Conservation (phyloP, 2,888 invertebrate genomes). For the Heliothis peltigera region DNA sequence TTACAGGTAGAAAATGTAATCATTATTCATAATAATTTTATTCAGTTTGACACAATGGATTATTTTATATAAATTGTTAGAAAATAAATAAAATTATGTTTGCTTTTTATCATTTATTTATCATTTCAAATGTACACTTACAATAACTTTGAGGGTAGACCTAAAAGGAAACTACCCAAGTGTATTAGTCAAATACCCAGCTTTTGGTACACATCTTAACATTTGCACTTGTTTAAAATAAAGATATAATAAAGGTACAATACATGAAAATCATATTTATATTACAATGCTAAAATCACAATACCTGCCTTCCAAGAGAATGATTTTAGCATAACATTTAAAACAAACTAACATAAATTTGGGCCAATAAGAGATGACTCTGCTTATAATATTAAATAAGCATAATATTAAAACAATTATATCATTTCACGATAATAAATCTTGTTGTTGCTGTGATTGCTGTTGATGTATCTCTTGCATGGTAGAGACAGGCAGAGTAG, state of each 20-base stretch:
- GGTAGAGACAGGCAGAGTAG: slow-evolving; percentile 91
- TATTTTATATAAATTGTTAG: slow-evolving; percentile 8
- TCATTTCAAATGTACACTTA: slow-evolving; percentile 75
- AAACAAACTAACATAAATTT: slow-evolving; percentile 70
- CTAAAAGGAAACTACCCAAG: slow-evolving; percentile 59
- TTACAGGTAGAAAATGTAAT: neutral
- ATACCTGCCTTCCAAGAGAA: slow-evolving; percentile 62
- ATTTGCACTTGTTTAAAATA: slow-evolving; percentile 53
- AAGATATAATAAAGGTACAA: slow-evolving; percentile 51
- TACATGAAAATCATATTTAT: slow-evolving; percentile 62
- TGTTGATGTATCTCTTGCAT: slow-evolving; percentile 89
- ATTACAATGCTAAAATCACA: slow-evolving; percentile 58
- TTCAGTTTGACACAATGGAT: slow-evolving; percentile 3
- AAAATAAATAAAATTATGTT: slow-evolving; percentile 53
- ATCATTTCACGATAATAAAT: slow-evolving; percentile 83
- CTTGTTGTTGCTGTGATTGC: slow-evolving; percentile 82
- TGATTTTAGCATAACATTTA: slow-evolving; percentile 69
- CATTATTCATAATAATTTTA: neutral
- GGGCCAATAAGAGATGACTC: slow-evolving; percentile 64
- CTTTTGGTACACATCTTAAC: slow-evolving; percentile 47
- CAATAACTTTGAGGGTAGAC: slow-evolving; percentile 71
- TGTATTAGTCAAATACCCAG: slow-evolving; percentile 58
- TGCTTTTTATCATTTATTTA: slow-evolving; percentile 66
- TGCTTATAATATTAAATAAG: slow-evolving; percentile 66
- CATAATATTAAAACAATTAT: slow-evolving; percentile 57